Base-by-base conservation (phyloP, 2,797 vertebrate species). In the Acipenser transmontanus region DNA sequence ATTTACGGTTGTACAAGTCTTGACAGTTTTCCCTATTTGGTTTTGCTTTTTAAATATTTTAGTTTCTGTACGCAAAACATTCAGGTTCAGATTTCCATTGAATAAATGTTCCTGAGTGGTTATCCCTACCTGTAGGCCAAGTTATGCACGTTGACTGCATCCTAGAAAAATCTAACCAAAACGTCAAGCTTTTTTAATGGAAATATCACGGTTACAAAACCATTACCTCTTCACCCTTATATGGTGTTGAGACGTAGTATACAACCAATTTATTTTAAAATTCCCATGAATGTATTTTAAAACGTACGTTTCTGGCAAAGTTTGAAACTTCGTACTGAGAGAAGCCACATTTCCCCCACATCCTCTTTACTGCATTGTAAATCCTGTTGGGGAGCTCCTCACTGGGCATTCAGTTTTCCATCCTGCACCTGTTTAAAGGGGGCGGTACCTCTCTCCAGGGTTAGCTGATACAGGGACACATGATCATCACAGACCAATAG, bases 311-410 rank as follows among this genome's bases (percentile, higher is more conserved):
- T 81, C 84, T 88, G 54, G 94, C 92, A 63, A 99, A 99, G 84
- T 94, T 98, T 1, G 97, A 98, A 73, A 99, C 94, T 73, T 99
- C 95, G 0, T 98, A 99, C 70, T 96, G 97, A n/a, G 75, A 76
- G 72, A 96, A 94, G 57, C 92, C 91, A 0, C 80, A 75, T 0
- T 84, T 78, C 6, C 66, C 77, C 6, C 98, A 86, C 20, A 63
- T n/a, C 1, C 14, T 13, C 6, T 87, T 76, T 8, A 93, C 92
- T 0, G 76, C 13, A 1, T 79, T 77, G 78, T 96, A 99, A 95
- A 98, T 96, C 6, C 88, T 85, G 0, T 94, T 90, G 0, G 83
- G 83, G 6, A 80, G 69, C 2, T 97, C 92, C 0, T 89, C 88
- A 1, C 71, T 13, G 0, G 91, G 92, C 0, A 78, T 0, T 0